A percentile compares a stretch with the other conserved stretches of the same genome.
Evolutionary conservation across 2,113 vertebrate genomes (phyloP).

Genomic region (Pimephales promelas): DNA sequence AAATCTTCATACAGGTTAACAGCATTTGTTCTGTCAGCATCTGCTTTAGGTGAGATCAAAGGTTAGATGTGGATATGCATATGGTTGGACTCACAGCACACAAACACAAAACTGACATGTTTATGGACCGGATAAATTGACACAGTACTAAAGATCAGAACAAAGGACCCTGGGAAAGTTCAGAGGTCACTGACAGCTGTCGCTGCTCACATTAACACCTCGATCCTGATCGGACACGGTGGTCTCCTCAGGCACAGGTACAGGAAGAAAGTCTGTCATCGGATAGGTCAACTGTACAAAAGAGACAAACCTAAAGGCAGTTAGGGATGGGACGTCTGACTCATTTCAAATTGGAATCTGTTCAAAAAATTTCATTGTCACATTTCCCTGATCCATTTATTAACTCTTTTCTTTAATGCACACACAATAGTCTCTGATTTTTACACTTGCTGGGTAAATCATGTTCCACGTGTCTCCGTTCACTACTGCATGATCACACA

Average conservation of each 20-base stretch:
- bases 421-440: slow-evolving; percentile 27
- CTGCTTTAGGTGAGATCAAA: background rate
- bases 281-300: slow-evolving; percentile 61
- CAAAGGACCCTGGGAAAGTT: slow-evolving; percentile 45
- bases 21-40: background rate
- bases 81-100: slow-evolving; percentile 27
- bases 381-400: no score
- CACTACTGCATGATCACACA: background rate
- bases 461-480: slow-evolving; percentile 13
- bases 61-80: slow-evolving; percentile 6
- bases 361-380: background rate
- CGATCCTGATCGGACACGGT: slow-evolving; percentile 42
- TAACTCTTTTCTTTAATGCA: no score
- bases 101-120: slow-evolving; percentile 42
- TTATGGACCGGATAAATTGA: slow-evolving; percentile 43
- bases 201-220: slow-evolving; percentile 39
- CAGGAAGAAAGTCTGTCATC: slow-evolving; percentile 63
- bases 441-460: slow-evolving; percentile 22
- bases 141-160: slow-evolving; percentile 11
- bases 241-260: slow-evolving; percentile 14
- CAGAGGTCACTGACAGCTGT: slow-evolving; percentile 40
- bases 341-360: background rate
- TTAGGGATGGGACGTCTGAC: background rate
- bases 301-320: background rate
- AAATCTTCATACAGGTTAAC: background rate